phyloP scores from a whole-genome alignment of 2,797 vertebrate species.

The Platalea minor region DNA sequence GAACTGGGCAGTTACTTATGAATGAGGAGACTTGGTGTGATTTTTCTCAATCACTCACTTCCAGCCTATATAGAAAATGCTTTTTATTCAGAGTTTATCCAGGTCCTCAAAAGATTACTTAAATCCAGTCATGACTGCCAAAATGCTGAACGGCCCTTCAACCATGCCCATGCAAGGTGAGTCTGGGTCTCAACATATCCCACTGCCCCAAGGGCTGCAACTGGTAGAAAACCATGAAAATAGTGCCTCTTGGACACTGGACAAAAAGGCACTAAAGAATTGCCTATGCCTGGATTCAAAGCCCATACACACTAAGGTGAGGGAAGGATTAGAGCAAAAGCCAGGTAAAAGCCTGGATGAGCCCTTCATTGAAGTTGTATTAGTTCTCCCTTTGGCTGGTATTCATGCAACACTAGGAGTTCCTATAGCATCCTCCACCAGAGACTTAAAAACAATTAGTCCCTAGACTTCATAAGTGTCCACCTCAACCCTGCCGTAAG shows the following conservation, averaged over 20 bases:
- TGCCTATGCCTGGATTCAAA: neutral
- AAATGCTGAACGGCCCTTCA: neutral
- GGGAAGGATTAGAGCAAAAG: neutral
- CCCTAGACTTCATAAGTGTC: neutral
- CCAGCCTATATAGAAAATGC: neutral
- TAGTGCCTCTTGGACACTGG: neutral
- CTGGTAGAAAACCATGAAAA: neutral
- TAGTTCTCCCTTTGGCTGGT: neutral
- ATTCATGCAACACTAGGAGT: neutral
- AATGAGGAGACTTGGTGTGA: neutral
- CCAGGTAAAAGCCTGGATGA: neutral
- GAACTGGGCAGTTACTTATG: neutral
- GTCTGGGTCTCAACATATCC: neutral
- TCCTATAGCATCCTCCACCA: neutral
- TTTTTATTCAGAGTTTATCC: neutral
- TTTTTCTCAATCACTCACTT: neutral
- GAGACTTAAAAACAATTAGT: neutral
- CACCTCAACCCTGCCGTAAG: neutral
- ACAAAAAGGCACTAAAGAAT: neutral
- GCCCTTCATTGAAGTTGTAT: neutral
- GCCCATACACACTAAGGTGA: neutral
- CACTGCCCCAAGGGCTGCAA: neutral
- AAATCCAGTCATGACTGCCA: neutral
- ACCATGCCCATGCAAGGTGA: neutral
- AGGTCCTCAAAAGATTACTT: neutral